Conservation (phyloP, 2,888 invertebrate genomes). For the Conops quadrifasciatus region DNA sequence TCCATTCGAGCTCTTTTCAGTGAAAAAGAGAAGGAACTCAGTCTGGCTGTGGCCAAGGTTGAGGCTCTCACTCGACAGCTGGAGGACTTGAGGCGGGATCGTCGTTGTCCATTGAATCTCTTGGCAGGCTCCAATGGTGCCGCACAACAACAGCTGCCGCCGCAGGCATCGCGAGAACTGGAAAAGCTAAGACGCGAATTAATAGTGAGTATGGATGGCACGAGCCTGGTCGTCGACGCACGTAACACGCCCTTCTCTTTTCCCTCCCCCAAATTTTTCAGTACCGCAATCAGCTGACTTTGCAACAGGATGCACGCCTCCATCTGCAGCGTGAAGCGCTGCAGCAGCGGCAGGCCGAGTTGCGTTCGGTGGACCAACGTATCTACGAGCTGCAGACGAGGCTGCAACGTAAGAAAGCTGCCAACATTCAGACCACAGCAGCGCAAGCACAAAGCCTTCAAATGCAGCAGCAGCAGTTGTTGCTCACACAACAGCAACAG, state of each 20-base stretch:
- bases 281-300: conserved; percentile 96
- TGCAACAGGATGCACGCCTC: conserved; percentile 91
- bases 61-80: conserved; percentile 94
- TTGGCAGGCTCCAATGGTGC: conserved; percentile 53
- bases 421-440: conserved; percentile 68
- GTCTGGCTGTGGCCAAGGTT: conserved; percentile 96
- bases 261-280: too few relatives aligned
- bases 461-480: conserved; percentile 46
- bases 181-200: conserved; percentile 92
- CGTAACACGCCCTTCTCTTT: background rate
- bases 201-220: conserved; percentile 73
- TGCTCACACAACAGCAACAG: conserved; percentile 43
- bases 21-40: conserved; percentile 96
- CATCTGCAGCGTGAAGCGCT: conserved; percentile 89
- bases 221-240: background rate
- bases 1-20: conserved; percentile 95
- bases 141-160: conserved; percentile 69
- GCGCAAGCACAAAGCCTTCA: conserved; percentile 70
- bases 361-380: conserved; percentile 89
- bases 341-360: conserved; percentile 88
- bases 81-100: conserved; percentile 83
- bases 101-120: conserved; percentile 69
- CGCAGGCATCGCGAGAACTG: conserved; percentile 84
- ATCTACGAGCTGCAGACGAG: conserved; percentile 94
- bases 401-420: conserved; percentile 84